Base-by-base conservation (phyloP, 2,888 invertebrate species). In the Barypeithes pellucidus region DNA sequence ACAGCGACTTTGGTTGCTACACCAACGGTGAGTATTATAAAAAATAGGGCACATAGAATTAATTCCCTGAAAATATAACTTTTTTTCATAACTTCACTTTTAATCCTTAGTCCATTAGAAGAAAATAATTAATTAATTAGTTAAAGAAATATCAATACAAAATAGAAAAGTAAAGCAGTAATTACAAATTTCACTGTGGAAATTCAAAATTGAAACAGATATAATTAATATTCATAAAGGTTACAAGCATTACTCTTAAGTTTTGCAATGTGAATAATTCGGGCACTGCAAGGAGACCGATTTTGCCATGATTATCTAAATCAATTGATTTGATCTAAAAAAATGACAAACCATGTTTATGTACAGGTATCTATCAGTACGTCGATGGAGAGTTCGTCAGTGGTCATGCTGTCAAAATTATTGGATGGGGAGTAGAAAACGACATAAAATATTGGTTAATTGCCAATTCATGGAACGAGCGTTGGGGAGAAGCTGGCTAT, bases 391-490 rank as follows among this genome's bases (percentile, higher is more conserved):
- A 89, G 14, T 88, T 86, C 36, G 87, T 95, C 4, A 96, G 96
- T 22, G 95, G 95, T 0, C 96, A 96, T 85, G 96, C 96, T 24
- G 90, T 96, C 67, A 93, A 93, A 82, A 92, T 96, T 63, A 85
- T 96, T 50, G 96, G 97, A 14, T 97, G 95, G 94, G 97, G 97
- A 47, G 91, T 90, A 0, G 93, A 95, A 76, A 72, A 77, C 52
- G 90, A 89, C 7, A 89, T 89, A 65, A 93, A 93, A 62, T 97
- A 95, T 85, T 97, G 97, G 97, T 89, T 95, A 29, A 90, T 95
- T 79, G 95, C 94, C 68, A 97, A 97, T 88, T 95, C 95, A 0
- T 97, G 96, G 96, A 97, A 97, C 87, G 88, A 89, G 0, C 96
- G 96, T 84, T 97, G 97, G 96, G 96, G 97, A 76, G 92, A 94